A percentile compares a stretch with the other conserved stretches of the same genome.
These are phyloP conservation scores for Venusia cambrica DNA, from an alignment of 2,888 invertebrate genomes.

Conservation along the genomic window DNA sequence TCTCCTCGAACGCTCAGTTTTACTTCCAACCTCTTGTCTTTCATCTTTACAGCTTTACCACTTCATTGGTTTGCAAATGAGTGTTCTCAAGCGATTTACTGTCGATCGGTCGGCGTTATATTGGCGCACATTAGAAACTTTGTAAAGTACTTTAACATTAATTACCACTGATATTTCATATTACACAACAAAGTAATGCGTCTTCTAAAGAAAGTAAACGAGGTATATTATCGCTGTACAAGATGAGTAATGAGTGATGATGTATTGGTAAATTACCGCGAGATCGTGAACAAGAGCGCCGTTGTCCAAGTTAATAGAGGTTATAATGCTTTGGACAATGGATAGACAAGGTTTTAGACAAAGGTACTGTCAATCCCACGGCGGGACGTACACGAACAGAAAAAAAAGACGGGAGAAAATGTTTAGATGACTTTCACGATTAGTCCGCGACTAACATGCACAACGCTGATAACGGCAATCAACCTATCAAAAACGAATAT, in stretches of 20 bases:
- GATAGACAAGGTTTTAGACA: constrained; percentile 59
- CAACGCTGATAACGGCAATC: constrained; percentile 30
- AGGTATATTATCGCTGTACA: constrained; percentile 51
- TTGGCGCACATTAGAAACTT: constrained; percentile 20
- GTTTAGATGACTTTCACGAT: constrained; percentile 43
- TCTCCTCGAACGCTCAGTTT: constrained; percentile 74
- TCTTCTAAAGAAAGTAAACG: constrained; percentile 62
- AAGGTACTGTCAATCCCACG: constrained; percentile 59
- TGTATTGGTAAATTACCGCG: constrained; percentile 65
- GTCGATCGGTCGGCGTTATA: constrained; percentile 3
- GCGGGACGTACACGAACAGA: constrained; percentile 46
- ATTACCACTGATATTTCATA: constrained; percentile 29
- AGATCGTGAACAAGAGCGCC: constrained; percentile 54
- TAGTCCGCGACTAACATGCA: constrained; percentile 35
- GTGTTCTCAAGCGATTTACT: constrained; percentile 1
- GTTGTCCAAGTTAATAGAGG: constrained; percentile 65
- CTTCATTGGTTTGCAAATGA: constrained; percentile 5
- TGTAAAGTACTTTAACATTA: constrained; percentile 18
- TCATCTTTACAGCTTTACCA: constrained; percentile 49
- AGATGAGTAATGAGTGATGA: constrained; percentile 62
- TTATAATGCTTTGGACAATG: constrained; percentile 58
- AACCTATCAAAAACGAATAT: constrained; percentile 32
- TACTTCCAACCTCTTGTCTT: constrained; percentile 72
- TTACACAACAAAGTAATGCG: constrained; percentile 45
- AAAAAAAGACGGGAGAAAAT: constrained; percentile 55